phyloP scores from a whole-genome alignment of 1,140 invertebrate genomes.

The Drosophila pseudoobscura region DNA sequence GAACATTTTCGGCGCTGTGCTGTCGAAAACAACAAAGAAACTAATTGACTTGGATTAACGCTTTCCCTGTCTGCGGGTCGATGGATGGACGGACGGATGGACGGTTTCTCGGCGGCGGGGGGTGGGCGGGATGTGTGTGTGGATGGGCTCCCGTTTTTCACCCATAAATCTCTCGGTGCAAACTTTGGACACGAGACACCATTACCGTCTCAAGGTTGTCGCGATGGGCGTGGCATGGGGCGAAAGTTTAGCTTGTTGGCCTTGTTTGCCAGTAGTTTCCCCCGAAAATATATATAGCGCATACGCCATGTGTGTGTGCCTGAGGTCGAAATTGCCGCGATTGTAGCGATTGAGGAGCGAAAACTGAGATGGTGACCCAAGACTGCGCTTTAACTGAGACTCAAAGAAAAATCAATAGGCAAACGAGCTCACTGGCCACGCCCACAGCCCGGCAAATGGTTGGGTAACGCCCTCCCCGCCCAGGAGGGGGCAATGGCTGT shows the following conservation, averaged over 20 bases:
- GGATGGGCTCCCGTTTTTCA: slow-evolving; percentile 31
- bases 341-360: slow-evolving; percentile 7
- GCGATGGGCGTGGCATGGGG: slow-evolving; percentile 11
- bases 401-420: slow-evolving; percentile 62
- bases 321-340: slow-evolving; percentile 5
- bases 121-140: not conserved
- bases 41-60: slow-evolving; percentile 81
- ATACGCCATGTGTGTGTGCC: slow-evolving; percentile 30
- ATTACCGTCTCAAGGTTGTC: slow-evolving; percentile 59
- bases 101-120: not conserved
- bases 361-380: not conserved
- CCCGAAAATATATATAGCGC: slow-evolving; percentile 23
- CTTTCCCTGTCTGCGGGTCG: slow-evolving; percentile 17
- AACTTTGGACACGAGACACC: slow-evolving; percentile 43
- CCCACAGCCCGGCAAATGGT: slow-evolving; percentile 5
- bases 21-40: slow-evolving; percentile 74
- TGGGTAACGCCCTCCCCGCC: slow-evolving; percentile 1
- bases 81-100: not conserved
- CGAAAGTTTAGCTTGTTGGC: slow-evolving; percentile 8
- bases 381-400: slow-evolving; percentile 45
- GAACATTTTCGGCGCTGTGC: slow-evolving; percentile 57
- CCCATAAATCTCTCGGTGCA: slow-evolving; percentile 64
- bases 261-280: slow-evolving; percentile 17
- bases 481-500: slow-evolving; percentile 1
- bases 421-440: slow-evolving; percentile 57